Evolutionary conservation across 2,888 invertebrate genomes (phyloP), one percentile per base, ranked within the genome.

Genomic region (Trimorus sp.): DNA sequence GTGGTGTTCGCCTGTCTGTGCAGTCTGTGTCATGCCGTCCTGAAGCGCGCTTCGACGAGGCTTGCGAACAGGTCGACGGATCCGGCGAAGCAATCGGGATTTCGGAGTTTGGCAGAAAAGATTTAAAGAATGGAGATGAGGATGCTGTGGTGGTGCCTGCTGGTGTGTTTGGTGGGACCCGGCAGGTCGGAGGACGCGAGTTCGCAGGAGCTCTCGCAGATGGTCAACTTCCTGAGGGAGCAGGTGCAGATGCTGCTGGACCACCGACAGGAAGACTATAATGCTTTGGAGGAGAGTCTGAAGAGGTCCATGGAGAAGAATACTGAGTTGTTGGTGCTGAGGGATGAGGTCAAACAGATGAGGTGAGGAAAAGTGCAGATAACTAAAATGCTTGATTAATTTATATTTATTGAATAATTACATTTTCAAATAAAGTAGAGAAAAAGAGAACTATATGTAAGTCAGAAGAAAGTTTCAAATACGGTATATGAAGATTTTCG

Each of bases 321-420:
- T 80, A 92, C 93, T 4, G 93, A 94, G 85, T 89, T 94, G 63
- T 90, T 91, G 42, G 92, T 93, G 11, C 89, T 94, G 60, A 90
- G 92, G 81, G 92, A 92, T 63, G 93, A 94, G 88, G 90, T 94
- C 38, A 91, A 92, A 69, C 92, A 92, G 84, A 87, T 94, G 79
- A 93, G 93, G 94, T 93, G 79, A 93, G 93, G 94, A 93, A 49
- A 49, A 49, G 14, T n/a, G n/a, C n/a, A n/a, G n/a, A n/a, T n/a
- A n/a, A n/a, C n/a, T n/a, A n/a, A n/a, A n/a, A n/a, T n/a, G n/a
- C n/a, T n/a, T n/a, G n/a, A n/a, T n/a, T n/a, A n/a, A n/a, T n/a
- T n/a, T n/a, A n/a, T n/a, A n/a, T n/a, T n/a, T n/a, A n/a, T n/a
- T n/a, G n/a, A n/a, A n/a, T n/a, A n/a, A n/a, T n/a, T n/a, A n/a